A percentile compares a stretch with the other conserved stretches of the same genome.
phyloP scores from a whole-genome alignment of 2,888 invertebrate genomes.

The Leptodirus hochenwartii region DNA sequence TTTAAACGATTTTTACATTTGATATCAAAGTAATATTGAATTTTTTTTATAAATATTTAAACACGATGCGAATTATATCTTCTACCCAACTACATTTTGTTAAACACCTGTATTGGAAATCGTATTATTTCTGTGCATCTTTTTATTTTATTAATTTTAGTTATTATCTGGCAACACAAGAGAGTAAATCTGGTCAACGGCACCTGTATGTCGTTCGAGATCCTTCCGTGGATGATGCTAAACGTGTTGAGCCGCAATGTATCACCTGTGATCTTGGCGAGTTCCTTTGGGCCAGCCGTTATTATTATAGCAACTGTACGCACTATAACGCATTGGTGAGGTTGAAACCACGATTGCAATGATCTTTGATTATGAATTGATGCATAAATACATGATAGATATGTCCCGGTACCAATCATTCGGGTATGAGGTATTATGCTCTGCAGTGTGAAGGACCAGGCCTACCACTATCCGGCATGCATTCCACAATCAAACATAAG shows the following conservation, averaged over 20 bases:
- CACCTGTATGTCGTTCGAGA: constrained; percentile 78
- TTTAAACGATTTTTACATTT: too few relatives aligned
- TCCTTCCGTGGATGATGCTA: constrained; percentile 47
- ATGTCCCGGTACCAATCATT: constrained; percentile 20
- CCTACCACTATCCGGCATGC: constrained; percentile 66
- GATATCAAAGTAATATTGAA: too few relatives aligned
- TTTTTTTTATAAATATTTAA: too few relatives aligned
- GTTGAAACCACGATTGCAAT: too few relatives aligned
- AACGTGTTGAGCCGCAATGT: constrained; percentile 59
- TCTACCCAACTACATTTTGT: too few relatives aligned
- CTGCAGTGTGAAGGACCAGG: constrained; percentile 86
- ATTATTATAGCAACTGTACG: constrained; percentile 71
- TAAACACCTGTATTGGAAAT: too few relatives aligned
- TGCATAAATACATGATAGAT: too few relatives aligned
- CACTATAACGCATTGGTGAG: constrained; percentile 66
- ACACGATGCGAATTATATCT: too few relatives aligned
- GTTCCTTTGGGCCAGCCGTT: constrained; percentile 59
- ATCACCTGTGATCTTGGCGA: constrained; percentile 68
- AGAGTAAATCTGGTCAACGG: constrained; percentile 64
- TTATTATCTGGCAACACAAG: constrained; percentile 52
- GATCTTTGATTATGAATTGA: too few relatives aligned
- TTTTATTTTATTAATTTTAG: constrained; percentile 14
- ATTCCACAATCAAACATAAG: constrained; percentile 56
- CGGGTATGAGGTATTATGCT: constrained; percentile 37
- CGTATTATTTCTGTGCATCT: constrained; percentile 4